Conservation (phyloP, 2,113 vertebrate species). For the Polypterus senegalus region DNA sequence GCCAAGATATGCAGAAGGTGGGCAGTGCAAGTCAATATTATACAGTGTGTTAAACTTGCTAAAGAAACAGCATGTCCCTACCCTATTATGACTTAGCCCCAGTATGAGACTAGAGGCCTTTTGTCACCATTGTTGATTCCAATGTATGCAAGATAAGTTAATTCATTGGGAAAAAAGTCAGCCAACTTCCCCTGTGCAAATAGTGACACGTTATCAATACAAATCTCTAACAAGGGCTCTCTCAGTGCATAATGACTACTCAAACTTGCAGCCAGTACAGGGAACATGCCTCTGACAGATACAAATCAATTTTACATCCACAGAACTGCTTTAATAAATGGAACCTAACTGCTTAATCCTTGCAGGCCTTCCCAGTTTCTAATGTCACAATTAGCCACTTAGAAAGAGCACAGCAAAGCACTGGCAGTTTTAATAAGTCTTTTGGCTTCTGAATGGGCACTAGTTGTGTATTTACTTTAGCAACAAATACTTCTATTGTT, state of each 20-base stretch:
- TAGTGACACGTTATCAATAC: slow-evolving; percentile 31
- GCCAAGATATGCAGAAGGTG: no score
- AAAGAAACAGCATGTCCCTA: no score
- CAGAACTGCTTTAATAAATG: slow-evolving; percentile 45
- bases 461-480: no score
- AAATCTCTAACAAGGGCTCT: slow-evolving; percentile 27
- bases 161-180: not conserved
- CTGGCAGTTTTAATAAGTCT: not conserved
- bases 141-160: not conserved
- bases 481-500: no score
- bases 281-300: slow-evolving; percentile 35
- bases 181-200: slow-evolving; percentile 4
- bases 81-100: not conserved
- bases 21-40: no score
- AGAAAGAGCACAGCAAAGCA: not conserved
- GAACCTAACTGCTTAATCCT: slow-evolving; percentile 16
- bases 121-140: not conserved
- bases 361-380: no score
- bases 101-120: not conserved
- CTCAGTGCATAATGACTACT: slow-evolving; percentile 34
- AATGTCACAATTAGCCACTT: slow-evolving; percentile 35
- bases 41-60: no score
- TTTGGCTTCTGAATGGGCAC: no score
- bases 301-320: slow-evolving; percentile 43
- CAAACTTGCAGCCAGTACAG: slow-evolving; percentile 35